Evolutionary conservation across 1,140 invertebrate species (phyloP).

Genomic region (Solenopsis fugax): DNA sequence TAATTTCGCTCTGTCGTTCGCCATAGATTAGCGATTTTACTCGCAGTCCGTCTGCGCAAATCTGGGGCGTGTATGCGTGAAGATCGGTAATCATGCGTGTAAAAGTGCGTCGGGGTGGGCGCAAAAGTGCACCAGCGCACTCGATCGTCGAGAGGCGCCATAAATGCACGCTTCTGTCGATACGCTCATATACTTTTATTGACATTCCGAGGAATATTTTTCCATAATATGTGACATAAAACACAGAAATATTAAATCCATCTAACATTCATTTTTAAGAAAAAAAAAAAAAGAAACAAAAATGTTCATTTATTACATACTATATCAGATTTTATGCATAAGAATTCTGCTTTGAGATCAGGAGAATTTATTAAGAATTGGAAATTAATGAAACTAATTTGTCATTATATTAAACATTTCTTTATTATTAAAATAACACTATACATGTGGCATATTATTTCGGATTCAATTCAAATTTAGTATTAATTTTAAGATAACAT

Average conservation of each 20-base stretch:
- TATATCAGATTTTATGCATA: not conserved
- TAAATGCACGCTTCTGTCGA: slow-evolving; percentile 49
- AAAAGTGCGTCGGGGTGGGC: slow-evolving; percentile 71
- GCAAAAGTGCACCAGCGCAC: slow-evolving; percentile 51
- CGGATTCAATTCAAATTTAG: not conserved
- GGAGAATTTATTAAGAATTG: not conserved
- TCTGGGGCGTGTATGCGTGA: slow-evolving; percentile 60
- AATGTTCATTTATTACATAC: not conserved
- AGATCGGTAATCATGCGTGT: slow-evolving; percentile 74
- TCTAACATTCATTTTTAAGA: not conserved
- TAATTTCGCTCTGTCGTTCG: slow-evolving; percentile 20
- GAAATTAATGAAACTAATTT: slow-evolving; percentile 11
- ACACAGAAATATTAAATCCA: not conserved
- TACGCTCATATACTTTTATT: slow-evolving; percentile 31
- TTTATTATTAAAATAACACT: not conserved
- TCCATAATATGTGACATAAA: not conserved
- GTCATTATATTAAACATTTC: not conserved
- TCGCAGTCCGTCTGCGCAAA: slow-evolving; percentile 38
- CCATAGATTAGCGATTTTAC: slow-evolving; percentile 46
- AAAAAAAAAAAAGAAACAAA: not conserved
- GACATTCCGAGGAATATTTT: slow-evolving; percentile 21
- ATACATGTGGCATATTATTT: too few species aligned
- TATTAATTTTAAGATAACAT: not conserved
- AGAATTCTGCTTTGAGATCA: not conserved
- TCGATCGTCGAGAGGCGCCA: slow-evolving; percentile 4